Percentiles rank a stretch among this genome's conserved stretches.
These are phyloP conservation scores for Beris chalybata DNA, from an alignment of 2,888 invertebrate genomes.

Conservation along the genomic window DNA sequence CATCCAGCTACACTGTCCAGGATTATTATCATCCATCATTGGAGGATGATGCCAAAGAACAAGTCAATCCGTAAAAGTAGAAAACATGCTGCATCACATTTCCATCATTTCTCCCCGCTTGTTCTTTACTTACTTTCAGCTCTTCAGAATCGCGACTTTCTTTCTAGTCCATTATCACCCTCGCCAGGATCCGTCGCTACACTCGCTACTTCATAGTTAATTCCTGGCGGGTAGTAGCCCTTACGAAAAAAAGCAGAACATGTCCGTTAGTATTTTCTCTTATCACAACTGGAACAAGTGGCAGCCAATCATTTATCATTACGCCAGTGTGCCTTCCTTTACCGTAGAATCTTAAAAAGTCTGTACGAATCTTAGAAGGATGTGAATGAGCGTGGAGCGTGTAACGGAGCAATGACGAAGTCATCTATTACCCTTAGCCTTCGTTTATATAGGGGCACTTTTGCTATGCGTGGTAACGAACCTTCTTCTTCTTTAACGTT, in stretches of 20 bases:
- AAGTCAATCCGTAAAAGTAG: slow-evolving; percentile 33
- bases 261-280: slow-evolving; percentile 20
- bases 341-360: not conserved
- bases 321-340: not conserved
- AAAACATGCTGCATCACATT: slow-evolving; percentile 36
- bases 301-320: slow-evolving; percentile 36
- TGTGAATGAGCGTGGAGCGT: too few species aligned
- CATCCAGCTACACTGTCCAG: slow-evolving; percentile 7
- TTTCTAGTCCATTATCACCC: not conserved
- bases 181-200: not conserved
- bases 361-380: not conserved
- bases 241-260: not conserved
- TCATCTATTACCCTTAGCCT: too few species aligned
- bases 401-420: too few species aligned
- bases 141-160: not conserved
- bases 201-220: not conserved
- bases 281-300: slow-evolving; percentile 23
- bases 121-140: not conserved
- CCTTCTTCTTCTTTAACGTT: slow-evolving; percentile 2
- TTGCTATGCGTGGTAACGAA: not conserved
- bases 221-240: too few species aligned
- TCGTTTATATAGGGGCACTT: too few species aligned
- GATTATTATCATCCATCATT: slow-evolving; percentile 25
- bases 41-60: slow-evolving; percentile 9
- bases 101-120: slow-evolving; percentile 25